A percentile compares a stretch with the other conserved stretches of the same genome.
Evolutionary conservation across 2,797 vertebrate species (phyloP).

Genomic region (Craterocephalus amniculus): DNA sequence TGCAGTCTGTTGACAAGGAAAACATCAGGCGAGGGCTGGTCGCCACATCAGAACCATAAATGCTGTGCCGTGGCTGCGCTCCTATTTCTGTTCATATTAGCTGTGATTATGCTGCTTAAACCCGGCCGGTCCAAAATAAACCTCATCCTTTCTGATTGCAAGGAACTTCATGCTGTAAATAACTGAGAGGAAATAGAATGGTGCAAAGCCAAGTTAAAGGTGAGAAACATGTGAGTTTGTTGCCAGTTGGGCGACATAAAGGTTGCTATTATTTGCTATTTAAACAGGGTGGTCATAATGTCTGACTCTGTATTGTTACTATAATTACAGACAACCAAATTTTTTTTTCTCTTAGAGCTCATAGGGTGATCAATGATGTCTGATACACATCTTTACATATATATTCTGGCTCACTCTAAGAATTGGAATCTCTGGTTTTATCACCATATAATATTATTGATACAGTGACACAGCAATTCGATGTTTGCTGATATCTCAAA

Average conservation of each 20-base stretch:
- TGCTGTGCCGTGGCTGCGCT: slow-evolving; percentile 44
- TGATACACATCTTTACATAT: too few species aligned
- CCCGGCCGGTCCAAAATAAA: slow-evolving; percentile 34
- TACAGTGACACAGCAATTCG: too few species aligned
- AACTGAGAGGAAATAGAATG: slow-evolving; percentile 5
- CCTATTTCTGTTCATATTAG: slow-evolving; percentile 49
- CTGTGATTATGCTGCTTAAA: slow-evolving; percentile 36
- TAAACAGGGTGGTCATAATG: background rate
- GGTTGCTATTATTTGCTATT: background rate
- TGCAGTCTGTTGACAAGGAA: slow-evolving; percentile 49
- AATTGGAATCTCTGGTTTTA: too few species aligned
- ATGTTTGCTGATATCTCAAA: too few species aligned
- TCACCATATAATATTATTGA: too few species aligned
- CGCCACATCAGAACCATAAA: slow-evolving; percentile 19
- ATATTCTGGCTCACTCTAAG: too few species aligned
- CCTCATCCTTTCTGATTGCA: slow-evolving; percentile 14
- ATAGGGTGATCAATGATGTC: too few species aligned
- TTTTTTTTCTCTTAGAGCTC: too few species aligned
- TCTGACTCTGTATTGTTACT: background rate
- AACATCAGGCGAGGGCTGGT: slow-evolving; percentile 42
- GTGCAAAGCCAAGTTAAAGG: background rate
- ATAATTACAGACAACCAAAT: too few species aligned
- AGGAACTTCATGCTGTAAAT: slow-evolving; percentile 8
- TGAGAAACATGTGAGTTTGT: too few species aligned
- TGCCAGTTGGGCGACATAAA: slow-evolving; percentile 3